phyloP scores from a whole-genome alignment of 2,888 invertebrate species.

The Acanthopleura granulata region DNA sequence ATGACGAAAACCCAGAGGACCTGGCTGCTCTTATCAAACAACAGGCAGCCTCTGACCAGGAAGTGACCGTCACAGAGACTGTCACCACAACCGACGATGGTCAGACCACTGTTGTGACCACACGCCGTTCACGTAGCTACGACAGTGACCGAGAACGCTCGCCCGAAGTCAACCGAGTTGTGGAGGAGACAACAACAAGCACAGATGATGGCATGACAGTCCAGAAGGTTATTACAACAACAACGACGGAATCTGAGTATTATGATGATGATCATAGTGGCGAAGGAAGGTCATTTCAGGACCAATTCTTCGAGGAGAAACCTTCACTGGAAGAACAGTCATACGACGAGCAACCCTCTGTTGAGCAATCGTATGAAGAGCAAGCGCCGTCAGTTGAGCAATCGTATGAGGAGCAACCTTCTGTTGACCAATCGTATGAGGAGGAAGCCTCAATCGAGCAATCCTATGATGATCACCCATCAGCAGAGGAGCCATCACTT shows the following conservation, averaged over 20 bases:
- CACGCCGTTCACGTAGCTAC: slow-evolving; percentile 12
- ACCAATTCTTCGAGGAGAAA: not conserved
- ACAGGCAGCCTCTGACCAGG: not conserved
- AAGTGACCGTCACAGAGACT: slow-evolving; percentile 7
- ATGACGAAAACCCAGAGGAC: not conserved
- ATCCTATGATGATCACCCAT: not conserved
- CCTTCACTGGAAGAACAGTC: slow-evolving; percentile 13
- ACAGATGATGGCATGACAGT: not conserved
- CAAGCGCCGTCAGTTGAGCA: not conserved
- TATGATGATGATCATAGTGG: slow-evolving; percentile 5
- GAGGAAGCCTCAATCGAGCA: not conserved
- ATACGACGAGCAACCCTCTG: not conserved
- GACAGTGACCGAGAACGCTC: slow-evolving; percentile 5
- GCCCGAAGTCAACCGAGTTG: not conserved
- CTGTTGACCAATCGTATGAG: not conserved
- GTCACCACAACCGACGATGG: slow-evolving; percentile 2
- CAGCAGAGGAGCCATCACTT: not conserved
- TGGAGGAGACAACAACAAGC: not conserved
- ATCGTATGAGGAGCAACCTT: not conserved
- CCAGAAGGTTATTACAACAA: not conserved
- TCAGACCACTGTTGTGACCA: not conserved
- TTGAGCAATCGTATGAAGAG: slow-evolving; percentile 1
- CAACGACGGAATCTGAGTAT: not conserved
- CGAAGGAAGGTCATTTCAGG: not conserved
- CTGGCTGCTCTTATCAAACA: not conserved